phyloP scores from a whole-genome alignment of 2,113 vertebrate species.

The Gnathonemus longibarbis region DNA sequence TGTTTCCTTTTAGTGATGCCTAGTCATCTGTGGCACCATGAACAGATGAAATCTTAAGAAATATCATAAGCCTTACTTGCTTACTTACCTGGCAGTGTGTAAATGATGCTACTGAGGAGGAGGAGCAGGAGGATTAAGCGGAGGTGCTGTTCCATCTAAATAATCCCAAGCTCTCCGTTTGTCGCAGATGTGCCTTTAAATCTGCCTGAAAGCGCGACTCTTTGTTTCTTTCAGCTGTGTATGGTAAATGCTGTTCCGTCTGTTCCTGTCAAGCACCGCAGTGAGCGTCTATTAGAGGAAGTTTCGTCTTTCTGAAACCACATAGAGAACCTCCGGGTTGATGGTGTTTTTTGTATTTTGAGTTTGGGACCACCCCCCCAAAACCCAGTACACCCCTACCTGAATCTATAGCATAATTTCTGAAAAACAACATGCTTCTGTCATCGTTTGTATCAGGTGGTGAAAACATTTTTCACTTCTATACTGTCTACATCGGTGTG shows the following conservation, averaged over 20 bases:
- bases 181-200: neutral
- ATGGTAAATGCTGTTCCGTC: neutral
- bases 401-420: neutral
- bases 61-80: neutral
- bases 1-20: neutral
- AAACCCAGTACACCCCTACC: neutral
- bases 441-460: neutral
- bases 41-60: neutral
- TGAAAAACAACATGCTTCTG: neutral
- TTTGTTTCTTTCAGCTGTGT: neutral
- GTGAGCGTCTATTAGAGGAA: neutral
- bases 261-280: neutral
- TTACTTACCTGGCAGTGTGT: neutral
- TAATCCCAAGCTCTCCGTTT: neutral
- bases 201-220: neutral
- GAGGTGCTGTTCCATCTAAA: neutral
- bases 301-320: slow-evolving; percentile 6
- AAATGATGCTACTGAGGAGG: neutral
- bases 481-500: too few relatives aligned
- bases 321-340: neutral
- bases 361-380: neutral
- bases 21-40: neutral
- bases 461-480: neutral
- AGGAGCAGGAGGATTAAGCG: neutral
- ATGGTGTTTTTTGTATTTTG: neutral